Conservation (phyloP, 2,888 invertebrate species). For the Idaea biselata region DNA sequence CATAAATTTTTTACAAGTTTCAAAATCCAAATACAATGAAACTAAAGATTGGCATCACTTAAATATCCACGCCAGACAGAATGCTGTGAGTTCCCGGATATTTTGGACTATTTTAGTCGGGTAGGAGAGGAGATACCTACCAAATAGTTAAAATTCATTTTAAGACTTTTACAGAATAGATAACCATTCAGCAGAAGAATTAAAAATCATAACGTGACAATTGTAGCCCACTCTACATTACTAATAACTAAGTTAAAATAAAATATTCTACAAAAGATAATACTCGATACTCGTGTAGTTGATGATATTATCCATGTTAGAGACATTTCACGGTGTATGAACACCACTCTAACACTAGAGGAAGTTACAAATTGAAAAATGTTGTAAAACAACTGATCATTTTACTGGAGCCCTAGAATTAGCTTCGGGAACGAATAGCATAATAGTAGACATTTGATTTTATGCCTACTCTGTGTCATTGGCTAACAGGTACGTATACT, state of each 20-base stretch:
- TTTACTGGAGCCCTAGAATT: neutral
- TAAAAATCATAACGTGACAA: too few species aligned
- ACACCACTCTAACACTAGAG: neutral
- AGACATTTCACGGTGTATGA: neutral
- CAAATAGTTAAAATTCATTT: too few species aligned
- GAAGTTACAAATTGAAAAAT: neutral
- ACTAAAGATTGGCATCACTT: too few species aligned
- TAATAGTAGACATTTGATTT: neutral
- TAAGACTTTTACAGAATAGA: too few species aligned
- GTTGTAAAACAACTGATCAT: neutral
- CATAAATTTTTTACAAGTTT: too few species aligned
- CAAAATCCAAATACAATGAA: too few species aligned
- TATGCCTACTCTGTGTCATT: neutral
- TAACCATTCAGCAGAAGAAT: too few species aligned
- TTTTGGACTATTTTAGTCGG: too few species aligned
- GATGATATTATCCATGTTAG: neutral
- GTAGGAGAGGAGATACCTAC: too few species aligned
- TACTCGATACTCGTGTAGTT: neutral
- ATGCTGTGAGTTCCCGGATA: too few species aligned
- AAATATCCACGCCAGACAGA: too few species aligned
- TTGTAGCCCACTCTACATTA: neutral
- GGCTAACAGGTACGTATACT: neutral
- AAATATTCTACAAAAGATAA: neutral
- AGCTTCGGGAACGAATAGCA: neutral
- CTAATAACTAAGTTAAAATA: neutral